These are phyloP conservation scores for Myotis vivesi DNA, from an alignment of 2,797 vertebrate genomes.

Conservation along the genomic window DNA sequence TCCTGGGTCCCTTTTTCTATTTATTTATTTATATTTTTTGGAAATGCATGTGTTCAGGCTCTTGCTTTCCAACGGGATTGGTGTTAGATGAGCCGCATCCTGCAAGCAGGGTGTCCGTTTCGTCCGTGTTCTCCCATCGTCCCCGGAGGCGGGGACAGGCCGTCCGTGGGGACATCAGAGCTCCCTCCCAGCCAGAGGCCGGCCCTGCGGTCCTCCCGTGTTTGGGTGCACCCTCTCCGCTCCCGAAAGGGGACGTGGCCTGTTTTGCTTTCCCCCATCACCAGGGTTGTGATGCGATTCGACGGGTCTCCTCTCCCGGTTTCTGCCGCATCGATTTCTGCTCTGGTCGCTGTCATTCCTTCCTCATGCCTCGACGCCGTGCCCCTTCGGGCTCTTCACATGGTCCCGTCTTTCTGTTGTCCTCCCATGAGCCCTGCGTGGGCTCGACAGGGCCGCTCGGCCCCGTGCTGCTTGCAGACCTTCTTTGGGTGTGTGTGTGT, in stretches of 20 bases:
- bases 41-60: not conserved
- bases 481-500: too few relatives aligned
- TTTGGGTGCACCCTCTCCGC: not conserved
- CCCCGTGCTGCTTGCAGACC: too few relatives aligned
- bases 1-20: not conserved
- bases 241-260: not conserved
- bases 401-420: too few relatives aligned
- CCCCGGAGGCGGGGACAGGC: too few relatives aligned
- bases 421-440: too few relatives aligned
- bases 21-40: not conserved
- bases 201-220: fast-evolving
- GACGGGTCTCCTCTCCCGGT: not conserved
- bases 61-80: not conserved
- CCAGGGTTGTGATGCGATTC: not conserved
- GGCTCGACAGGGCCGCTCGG: too few relatives aligned
- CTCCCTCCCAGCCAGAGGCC: too few relatives aligned
- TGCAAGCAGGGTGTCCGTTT: not conserved
- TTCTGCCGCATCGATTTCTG: not conserved
- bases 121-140: not conserved
- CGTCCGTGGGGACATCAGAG: fast-evolving
- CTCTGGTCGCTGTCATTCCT: not conserved
- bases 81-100: not conserved
- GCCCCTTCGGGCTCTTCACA: not conserved
- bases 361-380: not conserved
- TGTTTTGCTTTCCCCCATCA: too few relatives aligned